Evolutionary conservation across 1,140 invertebrate genomes (phyloP).

Genomic region (Drosophila sp.): DNA sequence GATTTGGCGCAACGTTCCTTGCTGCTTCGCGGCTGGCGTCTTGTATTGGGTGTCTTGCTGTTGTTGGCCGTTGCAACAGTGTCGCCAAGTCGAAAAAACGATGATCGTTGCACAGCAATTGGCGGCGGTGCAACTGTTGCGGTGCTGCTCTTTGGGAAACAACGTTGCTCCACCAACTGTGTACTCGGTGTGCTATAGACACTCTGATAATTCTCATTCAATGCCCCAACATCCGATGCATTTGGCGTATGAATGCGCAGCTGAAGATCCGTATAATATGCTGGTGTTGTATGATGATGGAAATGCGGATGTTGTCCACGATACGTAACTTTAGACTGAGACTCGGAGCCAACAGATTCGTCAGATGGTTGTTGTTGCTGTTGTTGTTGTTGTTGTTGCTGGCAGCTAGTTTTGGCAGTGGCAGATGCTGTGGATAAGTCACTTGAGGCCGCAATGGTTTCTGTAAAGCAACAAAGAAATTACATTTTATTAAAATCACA

Average conservation of each 20-base stretch:
- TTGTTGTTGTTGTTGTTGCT: constrained; percentile 54
- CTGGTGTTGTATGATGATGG: constrained; percentile 77
- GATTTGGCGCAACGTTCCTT: constrained; percentile 74
- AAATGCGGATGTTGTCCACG: constrained; percentile 81
- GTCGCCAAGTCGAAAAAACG: constrained; percentile 80
- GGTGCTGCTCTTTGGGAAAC: constrained; percentile 70
- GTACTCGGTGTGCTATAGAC: constrained; percentile 77
- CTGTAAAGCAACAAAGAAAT: constrained; percentile 35
- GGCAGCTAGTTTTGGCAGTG: constrained; percentile 84
- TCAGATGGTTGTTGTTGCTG: constrained; percentile 56
- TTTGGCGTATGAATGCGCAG: constrained; percentile 76
- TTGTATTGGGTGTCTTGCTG: constrained; percentile 9
- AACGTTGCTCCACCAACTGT: constrained; percentile 69
- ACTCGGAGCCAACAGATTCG: constrained; percentile 47
- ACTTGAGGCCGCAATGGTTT: constrained; percentile 78
- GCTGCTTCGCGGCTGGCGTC: constrained; percentile 52
- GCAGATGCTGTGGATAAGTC: constrained; percentile 79
- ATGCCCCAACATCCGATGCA: constrained; percentile 66
- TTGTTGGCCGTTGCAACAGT: constrained; percentile 46
- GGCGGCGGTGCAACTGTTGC: constrained; percentile 51
- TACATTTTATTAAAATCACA: constrained; percentile 4
- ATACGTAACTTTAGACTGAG: constrained; percentile 44
- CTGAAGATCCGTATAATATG: constrained; percentile 79
- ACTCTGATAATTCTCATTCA: constrained; percentile 81
- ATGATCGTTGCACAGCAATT: constrained; percentile 33